Evolutionary conservation across 2,113 vertebrate species (phyloP).

Genomic region (Bujurquina vittata): DNA sequence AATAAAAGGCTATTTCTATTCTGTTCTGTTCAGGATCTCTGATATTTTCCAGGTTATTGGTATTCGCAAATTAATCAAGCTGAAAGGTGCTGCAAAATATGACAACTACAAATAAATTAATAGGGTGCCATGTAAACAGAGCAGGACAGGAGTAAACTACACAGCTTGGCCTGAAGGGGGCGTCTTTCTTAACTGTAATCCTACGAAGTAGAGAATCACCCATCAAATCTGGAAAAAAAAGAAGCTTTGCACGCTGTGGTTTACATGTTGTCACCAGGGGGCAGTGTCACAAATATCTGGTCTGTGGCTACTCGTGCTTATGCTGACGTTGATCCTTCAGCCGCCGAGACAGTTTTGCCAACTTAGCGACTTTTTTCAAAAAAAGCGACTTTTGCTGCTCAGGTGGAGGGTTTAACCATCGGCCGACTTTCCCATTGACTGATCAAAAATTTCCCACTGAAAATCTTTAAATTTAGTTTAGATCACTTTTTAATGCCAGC

Average conservation of each 20-base stretch:
- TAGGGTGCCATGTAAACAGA: too few relatives aligned
- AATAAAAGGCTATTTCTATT: too few relatives aligned
- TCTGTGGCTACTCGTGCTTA: too few relatives aligned
- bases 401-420: constrained; percentile 2
- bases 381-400: too few relatives aligned
- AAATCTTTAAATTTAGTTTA: neutral
- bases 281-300: too few relatives aligned
- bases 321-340: too few relatives aligned
- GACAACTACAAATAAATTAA: neutral
- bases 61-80: neutral
- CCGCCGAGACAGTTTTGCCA: too few relatives aligned
- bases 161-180: neutral
- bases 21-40: neutral
- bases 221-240: neutral
- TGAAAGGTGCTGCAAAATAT: neutral
- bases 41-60: neutral
- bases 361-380: too few relatives aligned
- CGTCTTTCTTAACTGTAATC: neutral
- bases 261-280: too few relatives aligned
- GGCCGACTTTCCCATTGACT: neutral
- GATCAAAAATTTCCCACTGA: neutral
- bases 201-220: neutral
- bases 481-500: constrained; percentile 8
- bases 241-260: too few relatives aligned
- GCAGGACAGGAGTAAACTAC: neutral